A percentile compares a stretch with the other conserved stretches of the same genome.
Conservation (phyloP, 1,140 invertebrate genomes). For the Polypedilum vanderplanki region DNA sequence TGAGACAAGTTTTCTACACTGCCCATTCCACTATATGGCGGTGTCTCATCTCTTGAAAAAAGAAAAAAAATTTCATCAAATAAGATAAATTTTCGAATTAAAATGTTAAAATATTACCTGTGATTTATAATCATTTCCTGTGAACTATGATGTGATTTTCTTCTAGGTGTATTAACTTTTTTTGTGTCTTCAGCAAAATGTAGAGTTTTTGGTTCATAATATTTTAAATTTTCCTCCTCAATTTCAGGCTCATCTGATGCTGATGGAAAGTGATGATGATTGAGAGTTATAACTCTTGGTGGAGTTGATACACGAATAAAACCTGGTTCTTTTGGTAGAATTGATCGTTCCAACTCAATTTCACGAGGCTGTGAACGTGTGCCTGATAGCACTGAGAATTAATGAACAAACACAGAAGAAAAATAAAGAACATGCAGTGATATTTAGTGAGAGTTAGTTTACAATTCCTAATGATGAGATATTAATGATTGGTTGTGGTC, state of each 20-base stretch:
- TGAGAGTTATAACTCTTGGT: conserved; percentile 70
- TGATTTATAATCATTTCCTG: background rate
- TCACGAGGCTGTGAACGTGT: conserved; percentile 73
- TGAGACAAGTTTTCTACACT: conserved; percentile 55
- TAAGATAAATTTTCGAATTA: background rate
- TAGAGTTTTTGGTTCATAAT: background rate
- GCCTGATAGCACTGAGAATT: conserved; percentile 42
- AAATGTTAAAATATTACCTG: background rate
- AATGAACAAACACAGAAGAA: background rate
- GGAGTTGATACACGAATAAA: conserved; percentile 71
- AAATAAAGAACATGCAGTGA: background rate
- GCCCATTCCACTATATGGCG: conserved; percentile 49
- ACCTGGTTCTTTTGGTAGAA: conserved; percentile 62
- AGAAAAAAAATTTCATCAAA: conserved; percentile 31
- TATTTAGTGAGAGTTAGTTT: background rate
- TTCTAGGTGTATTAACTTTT: background rate
- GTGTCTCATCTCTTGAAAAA: conserved; percentile 57
- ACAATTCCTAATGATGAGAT: background rate
- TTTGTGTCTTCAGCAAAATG: background rate
- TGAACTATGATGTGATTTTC: background rate
- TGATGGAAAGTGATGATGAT: conserved; percentile 71
- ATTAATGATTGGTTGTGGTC: no score
- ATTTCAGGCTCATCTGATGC: conserved; percentile 53
- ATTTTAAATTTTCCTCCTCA: background rate
- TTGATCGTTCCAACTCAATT: conserved; percentile 73